These are phyloP conservation scores for Tylochromis polylepis DNA, from an alignment of 2,113 vertebrate species.

Conservation along the genomic window DNA sequence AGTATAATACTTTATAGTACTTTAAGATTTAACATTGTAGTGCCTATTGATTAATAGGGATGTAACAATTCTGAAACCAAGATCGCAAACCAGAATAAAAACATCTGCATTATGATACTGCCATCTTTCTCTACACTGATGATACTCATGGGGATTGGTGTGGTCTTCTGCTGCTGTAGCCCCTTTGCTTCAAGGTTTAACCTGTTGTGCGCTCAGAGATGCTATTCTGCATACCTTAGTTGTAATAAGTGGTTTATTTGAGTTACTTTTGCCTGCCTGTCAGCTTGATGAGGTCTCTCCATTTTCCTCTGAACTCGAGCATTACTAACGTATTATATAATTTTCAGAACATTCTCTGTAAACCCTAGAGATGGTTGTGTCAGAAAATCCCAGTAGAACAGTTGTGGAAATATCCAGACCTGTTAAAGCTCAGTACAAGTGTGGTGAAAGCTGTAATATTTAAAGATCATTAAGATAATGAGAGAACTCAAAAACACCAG, in stretches of 20 bases:
- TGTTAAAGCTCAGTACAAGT: neutral
- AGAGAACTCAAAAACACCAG: neutral
- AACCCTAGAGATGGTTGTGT: neutral
- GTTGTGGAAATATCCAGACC: neutral
- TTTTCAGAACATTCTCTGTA: neutral
- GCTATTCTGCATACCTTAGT: neutral
- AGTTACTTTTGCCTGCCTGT: neutral
- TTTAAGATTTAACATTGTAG: neutral
- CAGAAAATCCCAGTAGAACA: neutral
- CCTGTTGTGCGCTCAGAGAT: neutral
- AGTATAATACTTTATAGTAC: too few species aligned
- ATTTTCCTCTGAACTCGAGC: neutral
- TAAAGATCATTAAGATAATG: neutral
- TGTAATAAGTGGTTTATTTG: neutral
- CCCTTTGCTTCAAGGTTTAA: neutral
- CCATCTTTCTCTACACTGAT: neutral
- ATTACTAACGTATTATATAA: neutral
- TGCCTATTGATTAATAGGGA: neutral
- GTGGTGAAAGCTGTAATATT: neutral
- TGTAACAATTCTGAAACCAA: neutral
- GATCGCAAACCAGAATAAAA: neutral
- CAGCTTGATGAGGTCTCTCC: neutral
- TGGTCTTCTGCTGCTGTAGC: neutral
- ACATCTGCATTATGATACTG: neutral
- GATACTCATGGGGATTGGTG: neutral